Evolutionary conservation across 2,888 invertebrate species (phyloP), one percentile per base, ranked within the genome.

Genomic region (Drosophila nigricruria): DNA sequence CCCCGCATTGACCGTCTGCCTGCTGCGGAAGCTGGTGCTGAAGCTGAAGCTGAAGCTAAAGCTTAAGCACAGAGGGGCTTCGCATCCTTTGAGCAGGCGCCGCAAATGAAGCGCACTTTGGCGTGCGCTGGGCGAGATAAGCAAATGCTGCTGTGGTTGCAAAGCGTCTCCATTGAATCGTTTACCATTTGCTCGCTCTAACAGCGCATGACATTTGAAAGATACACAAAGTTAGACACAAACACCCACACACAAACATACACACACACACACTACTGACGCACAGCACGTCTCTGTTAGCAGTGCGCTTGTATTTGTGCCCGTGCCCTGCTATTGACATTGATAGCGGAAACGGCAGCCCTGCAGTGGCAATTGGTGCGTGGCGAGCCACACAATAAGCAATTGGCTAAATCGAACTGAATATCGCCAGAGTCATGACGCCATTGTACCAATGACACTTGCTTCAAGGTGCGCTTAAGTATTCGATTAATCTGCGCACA

Each of bases 141-240:
- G 88, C 83, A 76, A 82, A 88, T 81, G 77, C 68, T 77, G 73
- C 74, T 79, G 79, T 75, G 75, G 78, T 67, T 70, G 74, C 77
- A 69, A 73, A 87, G 70, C 70, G 73, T 75, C 70, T 73, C 70
- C 69, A 76, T 78, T 74, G 70, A 79, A 77, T 69, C 82, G 88
- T 77, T 87, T 86, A 76, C 70, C 78, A 88, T 88, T 89, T 76
- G 82, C 73, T 71, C 77, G 88, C 85, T 87, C 89, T 76, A 89
- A 70, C 85, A 86, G 85, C 77, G 81, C 89, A 83, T 83, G 89
- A 86, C 89, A 83, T 81, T 81, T 83, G 84, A 79, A 78, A 80
- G 83, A 60, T 73, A 69, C 60, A 72, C 73, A 63, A 54, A 71
- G 52, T 67, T 25, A 59, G 57, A 50, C 56, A 73, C 77, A 57